A percentile compares a stretch with the other conserved stretches of the same genome.
These are phyloP conservation scores for Mylabris phalerata DNA, from an alignment of 1,140 invertebrate genomes.

Conservation along the genomic window DNA sequence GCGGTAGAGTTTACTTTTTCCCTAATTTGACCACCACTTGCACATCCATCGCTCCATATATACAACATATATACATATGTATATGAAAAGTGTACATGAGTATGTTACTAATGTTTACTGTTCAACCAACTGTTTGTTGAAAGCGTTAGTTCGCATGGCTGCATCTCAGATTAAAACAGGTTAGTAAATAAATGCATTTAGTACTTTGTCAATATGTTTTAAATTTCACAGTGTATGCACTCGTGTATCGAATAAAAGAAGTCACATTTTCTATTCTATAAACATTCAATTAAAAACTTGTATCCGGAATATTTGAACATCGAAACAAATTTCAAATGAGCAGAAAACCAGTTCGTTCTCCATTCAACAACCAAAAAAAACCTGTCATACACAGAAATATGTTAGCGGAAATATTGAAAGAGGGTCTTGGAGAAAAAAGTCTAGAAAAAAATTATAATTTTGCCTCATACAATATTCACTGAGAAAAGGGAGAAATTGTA, in stretches of 20 bases:
- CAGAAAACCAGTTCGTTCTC: not conserved
- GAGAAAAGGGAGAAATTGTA: too few relatives aligned
- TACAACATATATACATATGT: too few relatives aligned
- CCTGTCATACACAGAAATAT: not conserved
- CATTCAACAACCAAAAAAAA: not conserved
- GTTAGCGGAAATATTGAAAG: too few relatives aligned
- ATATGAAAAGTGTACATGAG: too few relatives aligned
- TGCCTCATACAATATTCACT: too few relatives aligned
- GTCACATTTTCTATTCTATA: too few relatives aligned
- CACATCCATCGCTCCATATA: not conserved
- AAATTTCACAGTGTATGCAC: not conserved
- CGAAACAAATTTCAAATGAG: too few relatives aligned
- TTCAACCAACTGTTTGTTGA: slow-evolving; percentile 8
- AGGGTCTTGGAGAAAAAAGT: too few relatives aligned
- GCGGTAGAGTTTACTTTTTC: slow-evolving; percentile 11
- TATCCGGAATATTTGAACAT: too few relatives aligned
- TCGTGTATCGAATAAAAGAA: too few relatives aligned
- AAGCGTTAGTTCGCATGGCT: slow-evolving; percentile 13
- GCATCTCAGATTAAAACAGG: slow-evolving; percentile 9
- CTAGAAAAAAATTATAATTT: too few relatives aligned
- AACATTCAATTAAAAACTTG: too few relatives aligned
- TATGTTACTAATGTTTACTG: slow-evolving; percentile 1
- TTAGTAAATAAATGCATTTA: slow-evolving; percentile 1
- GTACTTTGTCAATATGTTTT: slow-evolving; percentile 1
- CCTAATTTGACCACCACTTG: slow-evolving; percentile 6